phyloP scores from a whole-genome alignment of 2,113 vertebrate species.

The human (Homo sapiens) region DNA sequence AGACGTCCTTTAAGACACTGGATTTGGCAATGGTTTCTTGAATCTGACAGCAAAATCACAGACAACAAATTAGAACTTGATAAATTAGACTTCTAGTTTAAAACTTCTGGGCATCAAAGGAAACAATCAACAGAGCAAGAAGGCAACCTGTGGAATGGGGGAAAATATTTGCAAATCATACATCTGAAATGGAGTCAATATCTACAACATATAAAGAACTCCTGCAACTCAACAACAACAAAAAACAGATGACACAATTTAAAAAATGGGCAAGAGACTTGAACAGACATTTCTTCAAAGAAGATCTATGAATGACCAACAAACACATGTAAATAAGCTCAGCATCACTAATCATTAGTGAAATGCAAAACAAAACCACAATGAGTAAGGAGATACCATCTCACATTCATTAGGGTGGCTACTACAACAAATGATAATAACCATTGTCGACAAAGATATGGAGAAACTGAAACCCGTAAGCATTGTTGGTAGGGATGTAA shows the following conservation, averaged over 20 bases:
- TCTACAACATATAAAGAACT: not conserved
- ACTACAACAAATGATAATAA: not conserved
- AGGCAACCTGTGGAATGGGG: not conserved
- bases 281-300: not conserved
- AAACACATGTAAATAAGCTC: not conserved
- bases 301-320: not conserved
- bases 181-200: not conserved
- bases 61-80: not conserved
- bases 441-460: not conserved
- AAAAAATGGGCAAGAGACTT: not conserved
- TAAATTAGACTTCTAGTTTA: not conserved
- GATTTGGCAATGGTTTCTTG: not conserved
- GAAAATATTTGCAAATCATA: not conserved
- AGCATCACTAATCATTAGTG: not conserved
- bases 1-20: not conserved
- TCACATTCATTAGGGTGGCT: not conserved
- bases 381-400: not conserved
- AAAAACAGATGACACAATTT: not conserved
- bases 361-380: not conserved
- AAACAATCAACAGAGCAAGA: not conserved
- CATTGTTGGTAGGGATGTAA: not conserved
- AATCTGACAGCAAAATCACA: not conserved
- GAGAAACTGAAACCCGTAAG: not conserved
- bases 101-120: not conserved
- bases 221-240: not conserved